Percentiles rank a stretch among this genome's conserved stretches.
Evolutionary conservation across 2,797 vertebrate species (phyloP).

Genomic region (Cossypha polioptera): DNA sequence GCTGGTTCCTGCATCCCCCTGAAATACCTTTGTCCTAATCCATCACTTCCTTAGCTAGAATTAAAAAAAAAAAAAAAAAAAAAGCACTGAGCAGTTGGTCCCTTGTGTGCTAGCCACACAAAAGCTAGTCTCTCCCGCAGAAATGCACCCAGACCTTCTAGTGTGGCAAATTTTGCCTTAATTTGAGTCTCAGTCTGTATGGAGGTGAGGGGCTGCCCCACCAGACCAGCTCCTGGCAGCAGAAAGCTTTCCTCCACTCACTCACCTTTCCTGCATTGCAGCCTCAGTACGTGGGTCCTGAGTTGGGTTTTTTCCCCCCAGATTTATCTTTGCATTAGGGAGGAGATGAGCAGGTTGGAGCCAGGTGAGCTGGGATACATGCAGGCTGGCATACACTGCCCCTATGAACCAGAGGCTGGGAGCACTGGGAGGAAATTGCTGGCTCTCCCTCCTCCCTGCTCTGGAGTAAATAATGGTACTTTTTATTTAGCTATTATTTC

Average conservation of each 20-base stretch:
- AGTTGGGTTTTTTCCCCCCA: fast-evolving
- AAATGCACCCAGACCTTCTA: not conserved
- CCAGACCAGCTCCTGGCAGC: not conserved
- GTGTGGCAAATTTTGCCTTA: not conserved
- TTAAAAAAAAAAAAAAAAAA: not conserved
- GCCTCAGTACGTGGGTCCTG: fast-evolving
- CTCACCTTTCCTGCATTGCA: fast-evolving
- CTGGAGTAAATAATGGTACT: conserved; percentile 59
- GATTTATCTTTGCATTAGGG: fast-evolving
- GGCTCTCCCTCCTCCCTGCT: not conserved
- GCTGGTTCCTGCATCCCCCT: not conserved
- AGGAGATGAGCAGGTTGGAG: not conserved
- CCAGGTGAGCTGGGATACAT: fast-evolving
- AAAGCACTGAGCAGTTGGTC: not conserved
- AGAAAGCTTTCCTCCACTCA: not conserved
- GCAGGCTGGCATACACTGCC: not conserved
- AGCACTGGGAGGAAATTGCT: not conserved
- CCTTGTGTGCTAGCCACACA: not conserved
- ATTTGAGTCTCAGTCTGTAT: not conserved
- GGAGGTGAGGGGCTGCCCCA: not conserved
- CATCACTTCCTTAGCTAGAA: conserved; percentile 2
- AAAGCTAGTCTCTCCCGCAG: not conserved
- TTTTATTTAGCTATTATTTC: conserved; percentile 73
- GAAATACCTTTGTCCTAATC: conserved; percentile 47
- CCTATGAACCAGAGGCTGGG: not conserved